phyloP scores from a whole-genome alignment of 2,888 invertebrate genomes.

The Chaetoderma sp. region DNA sequence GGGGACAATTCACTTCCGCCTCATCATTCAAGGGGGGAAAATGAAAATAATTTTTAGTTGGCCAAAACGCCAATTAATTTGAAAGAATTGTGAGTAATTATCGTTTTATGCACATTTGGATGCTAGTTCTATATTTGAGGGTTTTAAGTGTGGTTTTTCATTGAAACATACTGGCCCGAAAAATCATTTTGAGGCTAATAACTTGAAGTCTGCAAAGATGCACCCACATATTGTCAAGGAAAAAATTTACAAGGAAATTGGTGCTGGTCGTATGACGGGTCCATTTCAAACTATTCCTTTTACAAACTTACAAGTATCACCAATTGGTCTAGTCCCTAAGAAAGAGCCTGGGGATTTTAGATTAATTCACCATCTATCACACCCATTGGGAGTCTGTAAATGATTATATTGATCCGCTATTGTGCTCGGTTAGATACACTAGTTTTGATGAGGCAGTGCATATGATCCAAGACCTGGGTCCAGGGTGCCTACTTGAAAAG shows the following conservation, averaged over 20 bases:
- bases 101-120: no score
- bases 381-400: conserved; percentile 23
- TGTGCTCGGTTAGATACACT: conserved; percentile 8
- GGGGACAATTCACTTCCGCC: no score
- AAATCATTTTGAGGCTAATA: no score
- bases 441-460: conserved; percentile 11
- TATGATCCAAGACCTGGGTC: conserved; percentile 15
- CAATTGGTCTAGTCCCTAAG: conserved; percentile 27
- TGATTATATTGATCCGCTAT: conserved; percentile 12
- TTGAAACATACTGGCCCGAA: background rate
- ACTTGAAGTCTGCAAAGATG: no score
- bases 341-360: conserved; percentile 20
- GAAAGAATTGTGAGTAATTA: no score
- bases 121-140: background rate
- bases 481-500: conserved; percentile 17
- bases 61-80: no score
- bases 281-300: no score
- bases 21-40: no score
- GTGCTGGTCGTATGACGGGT: no score
- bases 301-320: conserved; percentile 3
- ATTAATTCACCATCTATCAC: conserved; percentile 27
- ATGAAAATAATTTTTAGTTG: no score
- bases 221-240: no score
- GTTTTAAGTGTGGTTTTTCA: background rate
- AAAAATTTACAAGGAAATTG: no score